Evolutionary conservation across 1,140 invertebrate genomes (phyloP).

Genomic region (Zaprionus africanus): DNA sequence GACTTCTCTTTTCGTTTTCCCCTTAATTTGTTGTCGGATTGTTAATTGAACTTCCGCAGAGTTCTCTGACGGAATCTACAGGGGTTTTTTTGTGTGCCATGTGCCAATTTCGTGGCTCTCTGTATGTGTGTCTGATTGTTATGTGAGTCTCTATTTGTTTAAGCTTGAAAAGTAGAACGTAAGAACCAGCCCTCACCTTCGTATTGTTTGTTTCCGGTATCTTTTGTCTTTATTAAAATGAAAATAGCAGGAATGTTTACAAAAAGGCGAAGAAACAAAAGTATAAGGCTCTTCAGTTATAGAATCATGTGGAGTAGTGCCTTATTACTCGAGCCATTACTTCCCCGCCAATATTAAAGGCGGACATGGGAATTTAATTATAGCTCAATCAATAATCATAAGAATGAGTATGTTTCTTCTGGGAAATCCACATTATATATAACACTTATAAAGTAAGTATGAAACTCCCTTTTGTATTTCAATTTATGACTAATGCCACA

Average conservation of each 20-base stretch:
- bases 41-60: constrained; percentile 68
- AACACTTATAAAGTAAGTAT: not conserved
- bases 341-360: not conserved
- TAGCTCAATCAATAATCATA: not conserved
- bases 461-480: not conserved
- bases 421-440: not conserved
- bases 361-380: not conserved
- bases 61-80: constrained; percentile 29
- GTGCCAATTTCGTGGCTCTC: constrained; percentile 3
- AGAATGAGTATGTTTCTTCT: not conserved
- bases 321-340: not conserved
- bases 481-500: not conserved
- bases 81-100: constrained; percentile 31
- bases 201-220: constrained; percentile 46
- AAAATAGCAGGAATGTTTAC: constrained; percentile 12
- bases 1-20: not conserved
- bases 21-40: constrained; percentile 26
- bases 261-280: not conserved
- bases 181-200: constrained; percentile 59
- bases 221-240: constrained; percentile 38
- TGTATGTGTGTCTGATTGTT: not conserved
- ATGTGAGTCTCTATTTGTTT: constrained; percentile 28
- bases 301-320: not conserved
- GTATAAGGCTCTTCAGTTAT: not conserved
- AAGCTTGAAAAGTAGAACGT: constrained; percentile 42